Base-by-base conservation (phyloP, 1,140 invertebrate species). In the Hormaphis cornu region DNA sequence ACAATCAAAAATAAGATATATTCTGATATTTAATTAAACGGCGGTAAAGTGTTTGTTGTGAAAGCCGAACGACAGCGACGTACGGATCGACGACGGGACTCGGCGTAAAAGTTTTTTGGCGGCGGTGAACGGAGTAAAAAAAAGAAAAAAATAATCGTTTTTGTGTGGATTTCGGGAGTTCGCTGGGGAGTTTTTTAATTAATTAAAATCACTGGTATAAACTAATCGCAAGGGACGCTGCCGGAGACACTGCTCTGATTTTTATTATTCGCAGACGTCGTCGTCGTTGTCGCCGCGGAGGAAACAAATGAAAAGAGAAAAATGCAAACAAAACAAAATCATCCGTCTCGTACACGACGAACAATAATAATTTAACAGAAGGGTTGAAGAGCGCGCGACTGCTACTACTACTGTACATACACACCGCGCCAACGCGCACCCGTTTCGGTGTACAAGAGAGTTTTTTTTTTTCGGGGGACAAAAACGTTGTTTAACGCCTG, bases 1-100 rank as follows among this genome's bases (percentile, higher is more conserved):
- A 3, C 10, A 9, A 26, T 3, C 1, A 12, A 50, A 56, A 18
- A 24, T 6, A 61, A 44, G 58, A 61, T 61, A 61, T n/a, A n/a
- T n/a, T 61, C 58, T 30, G 58, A 63, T 63, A 46, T 63, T 63
- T 63, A 63, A 63, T 63, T 63, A 63, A 63, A 63, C 58, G 40
- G 24, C 58, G n/a, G n/a, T n/a, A 46, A 42, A 63, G 58, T 63
- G 58, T 66, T 66, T 35, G n/a, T n/a, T n/a, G 61, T 66, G 61
- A 66, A 66, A 66, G 42, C 58, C 28, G 12, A 46, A 46, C 12
- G 42, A n/a, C 16, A n/a, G 37, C 16, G 42, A n/a, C 42, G 6
- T 12, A 26, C 9, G 58, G 37, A 42, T 61, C 28, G 58, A 61
- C 58, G 22, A 42, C n/a, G n/a, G n/a, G n/a, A n/a, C n/a, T n/a